Evolutionary conservation across 2,113 vertebrate genomes (phyloP).

Genomic region (Plectropomus leopardus): DNA sequence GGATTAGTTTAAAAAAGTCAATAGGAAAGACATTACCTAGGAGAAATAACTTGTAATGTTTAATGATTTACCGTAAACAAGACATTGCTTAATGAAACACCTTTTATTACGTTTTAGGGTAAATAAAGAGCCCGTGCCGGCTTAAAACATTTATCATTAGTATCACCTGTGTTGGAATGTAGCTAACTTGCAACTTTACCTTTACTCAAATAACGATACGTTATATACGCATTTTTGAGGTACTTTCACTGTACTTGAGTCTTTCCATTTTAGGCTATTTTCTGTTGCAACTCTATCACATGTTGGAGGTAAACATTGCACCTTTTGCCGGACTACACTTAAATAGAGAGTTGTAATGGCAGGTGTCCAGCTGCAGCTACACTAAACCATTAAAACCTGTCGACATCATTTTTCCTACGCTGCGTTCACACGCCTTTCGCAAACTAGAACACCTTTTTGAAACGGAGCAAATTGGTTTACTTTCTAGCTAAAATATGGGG

Average conservation of each 20-base stretch:
- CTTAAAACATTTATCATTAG: background rate
- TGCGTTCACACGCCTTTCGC: too few relatives aligned
- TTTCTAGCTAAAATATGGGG: too few relatives aligned
- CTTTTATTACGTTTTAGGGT: background rate
- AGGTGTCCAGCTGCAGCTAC: too few relatives aligned
- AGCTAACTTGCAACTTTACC: too few relatives aligned
- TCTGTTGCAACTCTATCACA: background rate
- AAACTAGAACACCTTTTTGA: too few relatives aligned
- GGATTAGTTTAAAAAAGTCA: background rate
- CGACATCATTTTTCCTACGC: too few relatives aligned
- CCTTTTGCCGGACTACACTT: too few relatives aligned
- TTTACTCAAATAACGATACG: too few relatives aligned
- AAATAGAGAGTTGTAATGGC: too few relatives aligned
- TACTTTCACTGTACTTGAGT: background rate
- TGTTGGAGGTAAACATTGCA: background rate
- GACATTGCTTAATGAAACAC: background rate
- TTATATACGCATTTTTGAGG: background rate
- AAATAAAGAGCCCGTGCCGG: rapidly evolving
- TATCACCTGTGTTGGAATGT: background rate
- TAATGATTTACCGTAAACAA: background rate
- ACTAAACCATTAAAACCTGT: too few relatives aligned
- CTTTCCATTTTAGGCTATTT: background rate
- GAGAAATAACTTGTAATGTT: background rate
- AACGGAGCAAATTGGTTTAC: too few relatives aligned
- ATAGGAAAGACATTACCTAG: background rate